Evolutionary conservation across 1,140 invertebrate genomes (phyloP).

Genomic region (Orchestia grillus): DNA sequence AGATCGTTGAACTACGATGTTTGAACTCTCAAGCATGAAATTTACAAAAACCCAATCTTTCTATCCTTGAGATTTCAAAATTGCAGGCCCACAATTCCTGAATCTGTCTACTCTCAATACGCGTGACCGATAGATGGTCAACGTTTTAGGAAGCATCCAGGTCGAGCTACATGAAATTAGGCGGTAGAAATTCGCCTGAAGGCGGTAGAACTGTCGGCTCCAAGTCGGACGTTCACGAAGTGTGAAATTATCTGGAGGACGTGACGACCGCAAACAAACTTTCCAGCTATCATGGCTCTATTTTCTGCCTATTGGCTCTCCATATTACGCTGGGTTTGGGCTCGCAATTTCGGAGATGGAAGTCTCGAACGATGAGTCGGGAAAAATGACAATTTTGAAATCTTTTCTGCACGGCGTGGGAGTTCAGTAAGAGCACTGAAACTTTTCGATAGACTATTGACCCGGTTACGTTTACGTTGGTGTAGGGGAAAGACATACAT

Average conservation of each 20-base stretch:
- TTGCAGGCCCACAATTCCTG: background rate
- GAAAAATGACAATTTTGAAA: too few species aligned
- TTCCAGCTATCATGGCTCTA: conserved; percentile 16
- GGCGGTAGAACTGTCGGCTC: background rate
- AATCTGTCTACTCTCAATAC: background rate
- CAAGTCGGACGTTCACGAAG: background rate
- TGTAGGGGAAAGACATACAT: too few species aligned
- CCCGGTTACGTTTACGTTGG: too few species aligned
- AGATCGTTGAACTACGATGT: too few species aligned
- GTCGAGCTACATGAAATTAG: background rate
- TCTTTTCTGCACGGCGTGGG: too few species aligned
- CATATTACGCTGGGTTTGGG: background rate
- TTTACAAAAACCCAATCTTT: background rate
- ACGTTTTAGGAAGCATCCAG: background rate
- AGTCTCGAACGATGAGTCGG: too few species aligned
- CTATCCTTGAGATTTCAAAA: background rate
- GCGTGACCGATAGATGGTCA: background rate
- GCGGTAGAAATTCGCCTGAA: background rate
- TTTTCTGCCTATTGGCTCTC: conserved; percentile 14
- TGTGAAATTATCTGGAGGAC: conserved; percentile 6
- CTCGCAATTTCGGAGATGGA: too few species aligned
- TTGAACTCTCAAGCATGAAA: too few species aligned
- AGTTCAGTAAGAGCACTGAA: too few species aligned
- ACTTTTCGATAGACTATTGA: too few species aligned
- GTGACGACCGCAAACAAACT: background rate